phyloP scores from a whole-genome alignment of 2,888 invertebrate genomes.

The Anticlea derivata region DNA sequence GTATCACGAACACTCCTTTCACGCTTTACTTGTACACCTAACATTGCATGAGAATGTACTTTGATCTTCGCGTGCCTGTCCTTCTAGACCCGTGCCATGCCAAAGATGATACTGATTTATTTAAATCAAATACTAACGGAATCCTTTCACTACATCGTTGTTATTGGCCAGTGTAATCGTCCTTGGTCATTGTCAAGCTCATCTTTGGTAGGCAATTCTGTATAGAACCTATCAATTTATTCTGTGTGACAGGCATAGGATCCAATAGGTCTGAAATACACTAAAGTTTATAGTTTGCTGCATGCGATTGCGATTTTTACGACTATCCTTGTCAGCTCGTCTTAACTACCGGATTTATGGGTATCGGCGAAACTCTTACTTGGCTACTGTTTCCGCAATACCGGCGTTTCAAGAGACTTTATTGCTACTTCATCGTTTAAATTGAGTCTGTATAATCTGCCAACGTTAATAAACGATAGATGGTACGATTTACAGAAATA shows the following conservation, averaged over 20 bases:
- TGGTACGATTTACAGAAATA: no score
- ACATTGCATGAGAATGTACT: constrained; percentile 31
- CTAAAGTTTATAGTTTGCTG: constrained; percentile 12
- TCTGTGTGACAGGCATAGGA: not conserved
- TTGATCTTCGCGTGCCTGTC: not conserved
- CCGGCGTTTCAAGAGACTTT: constrained; percentile 18
- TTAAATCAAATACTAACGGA: no score
- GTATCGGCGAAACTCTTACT: constrained; percentile 15
- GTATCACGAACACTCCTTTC: constrained; percentile 53
- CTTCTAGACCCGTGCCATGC: constrained; percentile 1
- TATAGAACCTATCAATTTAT: not conserved
- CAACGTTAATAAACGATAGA: not conserved
- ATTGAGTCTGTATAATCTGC: not conserved
- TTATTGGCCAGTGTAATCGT: no score
- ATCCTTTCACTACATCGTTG: no score
- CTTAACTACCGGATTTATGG: constrained; percentile 19
- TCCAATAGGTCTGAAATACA: constrained; percentile 10
- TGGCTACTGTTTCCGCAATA: constrained; percentile 14
- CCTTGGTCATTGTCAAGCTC: not conserved
- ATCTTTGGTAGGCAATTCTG: not conserved
- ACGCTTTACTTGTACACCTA: constrained; percentile 35
- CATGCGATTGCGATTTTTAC: constrained; percentile 21
- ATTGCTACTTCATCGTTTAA: constrained; percentile 12
- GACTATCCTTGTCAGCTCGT: constrained; percentile 15
- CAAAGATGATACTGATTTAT: not conserved